phyloP scores from a whole-genome alignment of 2,113 vertebrate genomes.

The Lasiurus borealis region DNA sequence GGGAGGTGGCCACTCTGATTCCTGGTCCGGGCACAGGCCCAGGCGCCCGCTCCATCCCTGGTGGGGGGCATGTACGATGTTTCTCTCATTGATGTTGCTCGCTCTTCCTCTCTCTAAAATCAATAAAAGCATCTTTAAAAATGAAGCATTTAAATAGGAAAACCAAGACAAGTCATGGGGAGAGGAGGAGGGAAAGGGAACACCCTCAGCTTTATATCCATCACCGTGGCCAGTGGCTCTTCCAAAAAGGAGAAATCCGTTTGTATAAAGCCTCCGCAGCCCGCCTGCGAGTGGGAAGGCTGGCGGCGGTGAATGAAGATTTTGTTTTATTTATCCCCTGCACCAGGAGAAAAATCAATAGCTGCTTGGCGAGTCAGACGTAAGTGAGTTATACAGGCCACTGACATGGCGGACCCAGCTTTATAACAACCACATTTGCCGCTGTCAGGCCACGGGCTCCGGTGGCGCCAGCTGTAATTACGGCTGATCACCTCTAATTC shows the following conservation, averaged over 20 bases:
- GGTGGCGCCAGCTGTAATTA: slow-evolving; percentile 92
- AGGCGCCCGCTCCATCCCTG: not conserved
- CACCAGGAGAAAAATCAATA: slow-evolving; percentile 87
- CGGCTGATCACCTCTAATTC: slow-evolving; percentile 91
- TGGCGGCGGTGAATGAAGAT: slow-evolving; percentile 83
- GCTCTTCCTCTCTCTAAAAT: not conserved
- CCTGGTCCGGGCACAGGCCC: too few species aligned
- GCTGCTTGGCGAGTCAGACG: slow-evolving; percentile 86
- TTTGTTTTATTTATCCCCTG: slow-evolving; percentile 88
- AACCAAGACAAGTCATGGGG: not conserved
- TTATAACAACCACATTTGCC: slow-evolving; percentile 89
- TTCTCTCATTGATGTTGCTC: not conserved
- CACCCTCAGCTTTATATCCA: not conserved
- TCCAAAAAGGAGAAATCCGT: not conserved
- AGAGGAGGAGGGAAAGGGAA: not conserved
- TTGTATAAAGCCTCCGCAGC: slow-evolving; percentile 53
- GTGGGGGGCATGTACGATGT: not conserved
- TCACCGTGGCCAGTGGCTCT: not conserved
- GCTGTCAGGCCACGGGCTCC: slow-evolving; percentile 87
- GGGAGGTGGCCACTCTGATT: not conserved
- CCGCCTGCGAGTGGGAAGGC: slow-evolving; percentile 80
- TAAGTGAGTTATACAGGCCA: slow-evolving; percentile 90
- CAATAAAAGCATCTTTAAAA: not conserved
- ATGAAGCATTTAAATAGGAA: not conserved
- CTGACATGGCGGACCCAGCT: slow-evolving; percentile 89